Evolutionary conservation across 2,113 vertebrate genomes (phyloP), one percentile per base, ranked within the genome.

Genomic region (Amia ocellicauda): DNA sequence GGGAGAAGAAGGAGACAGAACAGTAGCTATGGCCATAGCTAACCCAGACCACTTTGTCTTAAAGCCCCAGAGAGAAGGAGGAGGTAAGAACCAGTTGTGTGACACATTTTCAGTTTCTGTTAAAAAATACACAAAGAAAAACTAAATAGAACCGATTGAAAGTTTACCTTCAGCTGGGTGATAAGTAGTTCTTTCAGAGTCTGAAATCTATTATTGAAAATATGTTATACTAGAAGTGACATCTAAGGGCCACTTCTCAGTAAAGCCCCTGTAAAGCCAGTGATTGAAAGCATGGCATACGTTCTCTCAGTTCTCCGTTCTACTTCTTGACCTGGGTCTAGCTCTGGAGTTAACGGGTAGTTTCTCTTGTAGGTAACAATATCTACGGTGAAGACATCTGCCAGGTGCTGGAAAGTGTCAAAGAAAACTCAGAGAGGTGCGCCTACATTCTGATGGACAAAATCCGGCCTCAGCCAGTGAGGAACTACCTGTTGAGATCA

Each of bases 381-480:
- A 80, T 98, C 16, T 98, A 98, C 0, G 95, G 93, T 4, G 80
- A 90, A 8, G 93, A 97, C 60, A 91, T 99, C 69, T 88, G 69
- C 5, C 74, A 85, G 60, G 86, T 92, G 29, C 83, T 99, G 76
- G 74, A 89, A 67, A 80, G 10, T 49, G 72, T 91, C 70, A 93
- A 83, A 83, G 80, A 82, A 62, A 88, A 77, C 4, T 78, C 83
- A 1, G 91, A 96, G 73, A 90, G 97, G 69, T 91, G 72, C 2
- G 93, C 94, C 42, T 99, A 96, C 58, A 97, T 98, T 71, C 83
- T 99, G 69, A 99, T 99, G 97, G 95, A 99, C 71, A 97, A 95
- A 74, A 90, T 98, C 50, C 82, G 79, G 22, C 92, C 96, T 1
- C 57, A 78, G 50, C 88, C 92, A 1, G 54, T 85, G 0, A 67